phyloP scores from a whole-genome alignment of 2,797 vertebrate genomes.

The Phaenicophaeus curvirostris region DNA sequence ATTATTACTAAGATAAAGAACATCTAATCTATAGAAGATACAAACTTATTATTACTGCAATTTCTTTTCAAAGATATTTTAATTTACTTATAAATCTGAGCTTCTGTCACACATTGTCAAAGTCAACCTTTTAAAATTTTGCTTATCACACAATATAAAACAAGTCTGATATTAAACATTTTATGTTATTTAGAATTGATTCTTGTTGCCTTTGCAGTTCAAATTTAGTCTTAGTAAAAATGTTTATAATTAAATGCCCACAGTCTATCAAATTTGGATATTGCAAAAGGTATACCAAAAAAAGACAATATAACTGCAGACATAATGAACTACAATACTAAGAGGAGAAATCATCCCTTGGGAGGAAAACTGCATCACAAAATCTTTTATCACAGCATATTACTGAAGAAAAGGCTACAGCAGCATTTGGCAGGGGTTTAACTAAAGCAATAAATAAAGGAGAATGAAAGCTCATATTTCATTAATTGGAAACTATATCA shows the following conservation, averaged over 20 bases:
- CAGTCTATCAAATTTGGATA: neutral
- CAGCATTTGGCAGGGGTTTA: constrained; percentile 54
- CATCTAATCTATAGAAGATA: neutral
- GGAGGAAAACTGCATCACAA: constrained; percentile 42
- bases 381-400: constrained; percentile 37
- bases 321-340: constrained; percentile 39
- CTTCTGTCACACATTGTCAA: neutral
- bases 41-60: neutral
- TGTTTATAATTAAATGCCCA: neutral
- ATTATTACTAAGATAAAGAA: neutral
- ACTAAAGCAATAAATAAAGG: constrained; percentile 47
- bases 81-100: neutral
- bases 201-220: neutral
- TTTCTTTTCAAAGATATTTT: neutral
- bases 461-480: constrained; percentile 56
- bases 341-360: constrained; percentile 17
- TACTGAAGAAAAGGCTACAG: constrained; percentile 42
- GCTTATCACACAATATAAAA: neutral
- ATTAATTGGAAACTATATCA: constrained; percentile 54
- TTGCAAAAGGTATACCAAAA: neutral
- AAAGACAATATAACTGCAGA: constrained; percentile 4
- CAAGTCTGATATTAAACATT: neutral
- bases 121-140: neutral
- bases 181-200: neutral
- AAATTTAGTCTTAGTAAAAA: neutral